Percentiles rank a stretch among this genome's conserved stretches.
phyloP scores from a whole-genome alignment of 2,113 vertebrate species.

The Pristiophorus japonicus region DNA sequence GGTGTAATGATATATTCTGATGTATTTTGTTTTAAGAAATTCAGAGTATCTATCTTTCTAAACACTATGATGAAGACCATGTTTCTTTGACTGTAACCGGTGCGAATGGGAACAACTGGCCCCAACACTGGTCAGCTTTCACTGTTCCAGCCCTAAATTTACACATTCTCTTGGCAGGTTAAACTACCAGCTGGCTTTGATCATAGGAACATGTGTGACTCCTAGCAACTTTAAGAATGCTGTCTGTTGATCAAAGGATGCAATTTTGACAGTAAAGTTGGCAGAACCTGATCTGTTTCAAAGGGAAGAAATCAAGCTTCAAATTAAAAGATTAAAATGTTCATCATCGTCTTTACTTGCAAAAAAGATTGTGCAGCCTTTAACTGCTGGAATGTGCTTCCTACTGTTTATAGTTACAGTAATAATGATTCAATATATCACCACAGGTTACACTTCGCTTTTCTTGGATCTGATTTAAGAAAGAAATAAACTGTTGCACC shows the following conservation, averaged over 20 bases:
- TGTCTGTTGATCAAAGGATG: conserved; percentile 27
- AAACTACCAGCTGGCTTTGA: conserved; percentile 26
- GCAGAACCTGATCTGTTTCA: not conserved
- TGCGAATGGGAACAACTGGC: not conserved
- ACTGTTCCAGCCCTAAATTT: not conserved
- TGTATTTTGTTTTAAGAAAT: not conserved
- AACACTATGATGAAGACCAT: not conserved
- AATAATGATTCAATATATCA: not conserved
- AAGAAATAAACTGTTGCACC: not conserved
- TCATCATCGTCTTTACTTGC: not conserved
- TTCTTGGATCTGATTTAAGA: not conserved
- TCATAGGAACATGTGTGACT: conserved; percentile 15
- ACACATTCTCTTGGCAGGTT: not conserved
- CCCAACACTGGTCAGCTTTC: not conserved
- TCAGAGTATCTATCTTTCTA: not conserved
- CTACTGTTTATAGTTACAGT: not conserved
- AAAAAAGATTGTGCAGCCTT: not conserved
- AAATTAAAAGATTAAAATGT: conserved; percentile 26
- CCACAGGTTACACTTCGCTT: not conserved
- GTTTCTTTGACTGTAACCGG: not conserved
- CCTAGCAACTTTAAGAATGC: not conserved
- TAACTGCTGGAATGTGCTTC: not conserved
- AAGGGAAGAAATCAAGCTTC: not conserved
- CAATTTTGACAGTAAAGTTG: conserved; percentile 9
- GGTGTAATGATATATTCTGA: too few species aligned